Conservation (phyloP, 2,888 invertebrate genomes). For the Bombylius major region DNA sequence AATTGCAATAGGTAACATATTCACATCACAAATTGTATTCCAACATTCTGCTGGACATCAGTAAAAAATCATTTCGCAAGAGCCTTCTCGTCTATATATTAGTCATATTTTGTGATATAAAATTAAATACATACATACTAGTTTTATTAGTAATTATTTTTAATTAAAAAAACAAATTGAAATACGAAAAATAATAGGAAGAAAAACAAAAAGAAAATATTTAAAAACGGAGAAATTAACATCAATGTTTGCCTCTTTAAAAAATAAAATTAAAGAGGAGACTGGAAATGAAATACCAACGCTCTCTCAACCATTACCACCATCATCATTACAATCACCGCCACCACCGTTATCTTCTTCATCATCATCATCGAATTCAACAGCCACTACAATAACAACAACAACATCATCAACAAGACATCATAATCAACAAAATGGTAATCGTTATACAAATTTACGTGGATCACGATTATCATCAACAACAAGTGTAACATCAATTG, state of each 20-base stretch:
- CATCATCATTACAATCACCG: not conserved
- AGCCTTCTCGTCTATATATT: too few relatives aligned
- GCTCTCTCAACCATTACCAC: not conserved
- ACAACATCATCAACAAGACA: conserved; percentile 1
- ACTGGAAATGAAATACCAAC: conserved; percentile 63
- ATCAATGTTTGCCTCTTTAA: conserved; percentile 71
- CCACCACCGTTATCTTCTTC: conserved; percentile 3
- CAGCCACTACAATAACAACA: conserved; percentile 10
- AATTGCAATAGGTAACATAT: too few relatives aligned
- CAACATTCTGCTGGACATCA: too few relatives aligned
- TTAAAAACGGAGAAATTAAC: not conserved
- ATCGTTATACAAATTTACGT: not conserved
- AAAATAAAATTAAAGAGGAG: conserved; percentile 82
- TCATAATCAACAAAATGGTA: conserved; percentile 22
- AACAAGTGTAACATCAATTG: conserved; percentile 28
- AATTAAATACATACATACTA: too few relatives aligned
- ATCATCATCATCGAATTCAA: conserved; percentile 4
- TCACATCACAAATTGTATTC: too few relatives aligned
- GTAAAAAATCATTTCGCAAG: too few relatives aligned
- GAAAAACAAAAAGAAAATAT: too few relatives aligned
- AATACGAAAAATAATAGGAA: too few relatives aligned
- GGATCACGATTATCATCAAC: conserved; percentile 26
- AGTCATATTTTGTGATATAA: too few relatives aligned
- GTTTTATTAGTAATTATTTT: too few relatives aligned
- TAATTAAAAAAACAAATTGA: too few relatives aligned